Conservation (phyloP, 2,113 vertebrate genomes). For the Nothocercus nigrocapillus region DNA sequence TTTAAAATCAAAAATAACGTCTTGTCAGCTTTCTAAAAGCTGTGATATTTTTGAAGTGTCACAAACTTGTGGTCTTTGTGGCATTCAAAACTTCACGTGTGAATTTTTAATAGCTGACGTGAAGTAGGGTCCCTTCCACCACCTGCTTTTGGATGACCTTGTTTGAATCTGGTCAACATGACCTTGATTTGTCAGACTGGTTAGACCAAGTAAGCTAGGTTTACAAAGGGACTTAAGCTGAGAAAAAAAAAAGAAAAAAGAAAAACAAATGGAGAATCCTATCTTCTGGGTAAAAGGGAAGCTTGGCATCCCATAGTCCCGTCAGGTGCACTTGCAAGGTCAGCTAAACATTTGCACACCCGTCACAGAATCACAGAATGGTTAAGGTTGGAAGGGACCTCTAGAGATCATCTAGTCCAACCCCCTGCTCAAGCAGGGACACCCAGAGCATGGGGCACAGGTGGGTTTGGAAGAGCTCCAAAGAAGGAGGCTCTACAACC, state of each 20-base stretch:
- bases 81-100: background rate
- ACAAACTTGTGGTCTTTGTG: background rate
- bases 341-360: background rate
- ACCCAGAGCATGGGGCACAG: no score
- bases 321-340: background rate
- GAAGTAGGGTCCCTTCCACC: background rate
- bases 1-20: background rate
- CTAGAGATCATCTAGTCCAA: no score
- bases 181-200: background rate
- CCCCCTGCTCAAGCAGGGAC: no score
- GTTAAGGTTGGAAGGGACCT: no score
- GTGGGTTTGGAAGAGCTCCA: no score
- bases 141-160: background rate
- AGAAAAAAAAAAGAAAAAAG: background rate
- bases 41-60: background rate
- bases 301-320: background rate
- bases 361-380: background rate
- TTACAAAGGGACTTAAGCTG: background rate
- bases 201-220: background rate
- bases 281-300: background rate
- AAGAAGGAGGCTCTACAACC: no score
- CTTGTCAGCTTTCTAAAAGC: slow-evolving; percentile 4
- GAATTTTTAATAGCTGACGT: background rate
- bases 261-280: background rate
- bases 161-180: background rate